Evolutionary conservation across 30 jellyfish, hydroid and myxozoan genomes (phyloP).

Genomic region (Cassiopea andromeda): DNA sequence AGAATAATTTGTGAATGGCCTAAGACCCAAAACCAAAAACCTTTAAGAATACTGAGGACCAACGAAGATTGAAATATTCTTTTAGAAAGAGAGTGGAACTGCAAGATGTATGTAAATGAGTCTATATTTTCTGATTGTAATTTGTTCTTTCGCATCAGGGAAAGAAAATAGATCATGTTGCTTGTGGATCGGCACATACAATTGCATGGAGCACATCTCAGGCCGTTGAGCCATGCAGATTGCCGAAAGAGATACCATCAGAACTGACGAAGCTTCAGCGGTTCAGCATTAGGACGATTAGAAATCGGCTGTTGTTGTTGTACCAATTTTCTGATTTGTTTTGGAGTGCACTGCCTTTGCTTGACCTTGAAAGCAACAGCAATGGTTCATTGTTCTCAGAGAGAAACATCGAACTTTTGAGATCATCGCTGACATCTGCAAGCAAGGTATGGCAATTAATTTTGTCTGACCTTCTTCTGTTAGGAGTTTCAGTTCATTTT

Average conservation of each 20-base stretch:
- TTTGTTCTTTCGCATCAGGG: slow-evolving; percentile 38
- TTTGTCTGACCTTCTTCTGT: no score
- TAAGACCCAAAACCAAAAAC: no score
- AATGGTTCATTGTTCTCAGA: slow-evolving; percentile 35
- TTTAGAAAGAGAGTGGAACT: no score
- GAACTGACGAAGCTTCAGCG: slow-evolving; percentile 77
- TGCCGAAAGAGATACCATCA: slow-evolving; percentile 80
- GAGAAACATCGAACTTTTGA: slow-evolving; percentile 50
- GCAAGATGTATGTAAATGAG: no score
- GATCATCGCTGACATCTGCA: slow-evolving; percentile 52
- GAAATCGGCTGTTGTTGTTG: slow-evolving; percentile 80
- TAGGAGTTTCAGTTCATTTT: no score
- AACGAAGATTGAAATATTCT: no score
- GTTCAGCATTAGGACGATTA: slow-evolving; percentile 68
- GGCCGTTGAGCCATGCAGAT: slow-evolving; percentile 59
- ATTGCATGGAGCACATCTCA: slow-evolving; percentile 90
- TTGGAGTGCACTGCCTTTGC: slow-evolving; percentile 74
- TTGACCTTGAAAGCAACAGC: slow-evolving; percentile 36
- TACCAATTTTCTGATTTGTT: slow-evolving; percentile 76
- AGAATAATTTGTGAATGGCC: no score
- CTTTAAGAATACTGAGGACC: no score
- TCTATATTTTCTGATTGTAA: not conserved
- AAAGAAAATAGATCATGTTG: slow-evolving; percentile 85
- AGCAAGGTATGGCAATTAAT: slow-evolving; percentile 43
- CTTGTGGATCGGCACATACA: slow-evolving; percentile 97